Conservation (phyloP, 2,797 vertebrate species). For the Acanthopagrus latus region DNA sequence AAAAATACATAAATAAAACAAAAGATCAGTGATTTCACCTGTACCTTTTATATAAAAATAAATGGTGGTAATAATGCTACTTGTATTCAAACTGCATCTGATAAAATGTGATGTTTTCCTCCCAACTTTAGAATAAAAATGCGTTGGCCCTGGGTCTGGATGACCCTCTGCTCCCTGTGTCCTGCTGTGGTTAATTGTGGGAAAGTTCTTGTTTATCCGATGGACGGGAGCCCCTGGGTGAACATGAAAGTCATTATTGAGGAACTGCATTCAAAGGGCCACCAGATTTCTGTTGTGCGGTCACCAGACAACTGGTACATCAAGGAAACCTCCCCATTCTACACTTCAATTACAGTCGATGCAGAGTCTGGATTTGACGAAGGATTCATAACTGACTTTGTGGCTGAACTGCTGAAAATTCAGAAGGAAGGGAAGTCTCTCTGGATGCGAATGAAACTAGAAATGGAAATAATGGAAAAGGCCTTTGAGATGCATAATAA, state of each 20-base stretch:
- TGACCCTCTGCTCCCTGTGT: conserved; percentile 41
- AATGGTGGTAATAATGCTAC: neutral
- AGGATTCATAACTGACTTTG: conserved; percentile 30
- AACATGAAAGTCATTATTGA: conserved; percentile 76
- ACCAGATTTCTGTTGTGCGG: conserved; percentile 60
- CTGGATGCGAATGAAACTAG: conserved; percentile 59
- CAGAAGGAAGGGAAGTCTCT: conserved; percentile 54
- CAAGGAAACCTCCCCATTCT: conserved; percentile 62
- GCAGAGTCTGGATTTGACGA: conserved; percentile 48
- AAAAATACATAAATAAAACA: no score
- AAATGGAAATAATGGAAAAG: conserved; percentile 43
- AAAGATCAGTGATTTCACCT: neutral
- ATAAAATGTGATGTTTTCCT: conserved; percentile 1
- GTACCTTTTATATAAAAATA: neutral
- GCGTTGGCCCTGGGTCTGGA: conserved; percentile 27
- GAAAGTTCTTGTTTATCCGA: conserved; percentile 69
- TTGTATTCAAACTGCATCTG: neutral
- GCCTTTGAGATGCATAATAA: conserved; percentile 8
- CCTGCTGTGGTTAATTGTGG: conserved; percentile 42
- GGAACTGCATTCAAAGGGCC: conserved; percentile 69
- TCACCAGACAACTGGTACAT: conserved; percentile 69
- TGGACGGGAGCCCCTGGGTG: conserved; percentile 78
- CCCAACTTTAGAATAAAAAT: conserved; percentile 50
- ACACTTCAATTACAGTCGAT: conserved; percentile 53
- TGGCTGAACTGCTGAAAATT: conserved; percentile 48